These are phyloP conservation scores for Strigamia maritima DNA, from an alignment of 2,888 invertebrate genomes.

Conservation along the genomic window DNA sequence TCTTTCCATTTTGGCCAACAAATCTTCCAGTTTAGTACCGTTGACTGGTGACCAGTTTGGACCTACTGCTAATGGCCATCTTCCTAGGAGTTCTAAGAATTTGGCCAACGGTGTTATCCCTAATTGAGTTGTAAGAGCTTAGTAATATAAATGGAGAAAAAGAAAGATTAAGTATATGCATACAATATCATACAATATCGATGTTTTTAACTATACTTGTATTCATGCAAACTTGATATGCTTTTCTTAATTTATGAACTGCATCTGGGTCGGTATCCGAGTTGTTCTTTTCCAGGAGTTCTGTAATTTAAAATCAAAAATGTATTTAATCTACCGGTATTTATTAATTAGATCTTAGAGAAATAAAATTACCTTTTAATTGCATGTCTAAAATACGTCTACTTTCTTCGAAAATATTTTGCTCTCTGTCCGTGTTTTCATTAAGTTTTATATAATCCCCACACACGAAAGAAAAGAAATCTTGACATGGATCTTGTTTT, in stretches of 20 bases:
- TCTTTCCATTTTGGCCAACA: conserved; percentile 7
- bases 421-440: neutral
- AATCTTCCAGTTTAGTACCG: neutral
- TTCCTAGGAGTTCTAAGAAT: conserved; percentile 21
- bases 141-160: neutral
- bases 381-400: conserved; percentile 6
- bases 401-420: conserved; percentile 10
- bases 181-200: too few relatives aligned
- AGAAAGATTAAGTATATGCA: too few relatives aligned
- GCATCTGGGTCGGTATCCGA: neutral
- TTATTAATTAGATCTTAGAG: neutral
- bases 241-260: neutral
- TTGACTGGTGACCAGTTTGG: neutral
- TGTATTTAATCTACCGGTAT: neutral
- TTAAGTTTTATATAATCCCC: neutral
- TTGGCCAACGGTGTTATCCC: neutral
- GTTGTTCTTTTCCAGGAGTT: neutral
- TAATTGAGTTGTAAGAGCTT: neutral
- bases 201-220: neutral
- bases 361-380: neutral
- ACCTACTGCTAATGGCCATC: conserved; percentile 24
- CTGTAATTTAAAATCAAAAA: neutral
- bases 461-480: conserved; percentile 21
- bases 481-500: conserved; percentile 31
- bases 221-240: neutral